Percentiles rank a stretch among this genome's conserved stretches.
phyloP scores from a whole-genome alignment of 1,140 invertebrate genomes.

The Nixonia krombeini region DNA sequence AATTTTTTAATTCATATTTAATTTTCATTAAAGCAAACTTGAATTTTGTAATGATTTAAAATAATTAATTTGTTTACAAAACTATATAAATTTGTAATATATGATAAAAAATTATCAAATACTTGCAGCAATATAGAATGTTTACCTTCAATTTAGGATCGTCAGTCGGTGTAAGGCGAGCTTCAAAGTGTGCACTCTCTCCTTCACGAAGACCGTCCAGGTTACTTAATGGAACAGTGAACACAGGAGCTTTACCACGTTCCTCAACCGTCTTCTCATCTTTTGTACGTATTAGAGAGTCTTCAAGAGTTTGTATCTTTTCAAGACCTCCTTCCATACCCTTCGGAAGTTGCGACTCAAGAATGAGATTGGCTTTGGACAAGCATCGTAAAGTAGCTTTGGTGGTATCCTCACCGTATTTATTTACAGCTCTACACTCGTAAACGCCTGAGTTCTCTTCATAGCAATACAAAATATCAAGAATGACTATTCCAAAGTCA shows the following conservation, averaged over 20 bases:
- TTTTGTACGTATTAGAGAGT: slow-evolving; percentile 81
- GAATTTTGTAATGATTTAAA: too few species aligned
- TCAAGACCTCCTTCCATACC: slow-evolving; percentile 94
- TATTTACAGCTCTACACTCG: slow-evolving; percentile 92
- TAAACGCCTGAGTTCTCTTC: slow-evolving; percentile 96
- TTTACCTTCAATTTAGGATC: slow-evolving; percentile 91
- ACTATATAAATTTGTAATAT: too few species aligned
- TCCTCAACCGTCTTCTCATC: slow-evolving; percentile 80
- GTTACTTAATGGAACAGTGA: slow-evolving; percentile 91
- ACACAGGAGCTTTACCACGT: slow-evolving; percentile 87
- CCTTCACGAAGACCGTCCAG: slow-evolving; percentile 88
- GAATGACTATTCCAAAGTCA: slow-evolving; percentile 96
- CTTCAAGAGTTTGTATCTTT: slow-evolving; percentile 93
- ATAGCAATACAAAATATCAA: slow-evolving; percentile 97
- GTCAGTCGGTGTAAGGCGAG: slow-evolving; percentile 90
- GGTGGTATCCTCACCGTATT: slow-evolving; percentile 90
- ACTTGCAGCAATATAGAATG: slow-evolving; percentile 11
- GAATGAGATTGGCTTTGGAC: slow-evolving; percentile 92
- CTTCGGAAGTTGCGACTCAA: slow-evolving; percentile 94
- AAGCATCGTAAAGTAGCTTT: slow-evolving; percentile 88
- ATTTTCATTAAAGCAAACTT: too few species aligned
- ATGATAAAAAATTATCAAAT: too few species aligned
- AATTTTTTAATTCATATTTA: slow-evolving; percentile 24
- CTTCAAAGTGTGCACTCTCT: slow-evolving; percentile 96
- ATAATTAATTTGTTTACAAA: too few species aligned